These are phyloP conservation scores for Drosophila pseudotalamancana DNA, from an alignment of 2,888 invertebrate species.

Conservation along the genomic window DNA sequence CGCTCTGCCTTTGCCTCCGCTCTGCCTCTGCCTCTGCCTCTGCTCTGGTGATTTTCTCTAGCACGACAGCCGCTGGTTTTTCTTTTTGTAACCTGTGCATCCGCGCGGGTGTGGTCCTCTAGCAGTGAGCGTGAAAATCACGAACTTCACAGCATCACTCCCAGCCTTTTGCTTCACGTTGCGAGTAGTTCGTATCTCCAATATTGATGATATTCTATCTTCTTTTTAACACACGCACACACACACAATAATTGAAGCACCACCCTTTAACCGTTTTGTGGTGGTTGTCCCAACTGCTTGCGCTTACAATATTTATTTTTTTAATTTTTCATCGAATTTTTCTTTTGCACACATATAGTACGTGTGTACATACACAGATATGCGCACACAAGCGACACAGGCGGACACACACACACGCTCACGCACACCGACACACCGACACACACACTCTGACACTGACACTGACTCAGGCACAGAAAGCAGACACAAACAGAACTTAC, in stretches of 20 bases:
- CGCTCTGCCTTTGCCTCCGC: not conserved
- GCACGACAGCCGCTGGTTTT: constrained; percentile 44
- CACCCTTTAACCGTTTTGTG: constrained; percentile 11
- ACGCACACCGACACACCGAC: not conserved
- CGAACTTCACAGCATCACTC: constrained; percentile 31
- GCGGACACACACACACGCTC: constrained; percentile 10
- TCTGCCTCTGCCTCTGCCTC: constrained; percentile 12
- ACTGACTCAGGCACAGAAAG: constrained; percentile 23
- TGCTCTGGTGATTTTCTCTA: constrained; percentile 45
- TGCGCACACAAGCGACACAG: constrained; percentile 8
- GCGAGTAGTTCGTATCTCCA: constrained; percentile 19
- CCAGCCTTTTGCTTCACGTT: not conserved
- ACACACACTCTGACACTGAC: not conserved
- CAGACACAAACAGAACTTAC: constrained; percentile 35
- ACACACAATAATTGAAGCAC: constrained; percentile 5
- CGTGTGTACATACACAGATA: constrained; percentile 1
- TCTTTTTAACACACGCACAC: not conserved
- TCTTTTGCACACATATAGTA: constrained; percentile 11
- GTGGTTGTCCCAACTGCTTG: constrained; percentile 11
- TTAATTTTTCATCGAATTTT: constrained; percentile 26
- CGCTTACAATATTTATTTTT: constrained; percentile 2
- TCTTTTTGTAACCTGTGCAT: constrained; percentile 81
- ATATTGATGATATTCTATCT: constrained; percentile 11
- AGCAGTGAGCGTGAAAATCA: constrained; percentile 48
- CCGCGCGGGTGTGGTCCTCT: constrained; percentile 84